Conservation (phyloP, 2,113 vertebrate genomes). For the Symphodus melops region DNA sequence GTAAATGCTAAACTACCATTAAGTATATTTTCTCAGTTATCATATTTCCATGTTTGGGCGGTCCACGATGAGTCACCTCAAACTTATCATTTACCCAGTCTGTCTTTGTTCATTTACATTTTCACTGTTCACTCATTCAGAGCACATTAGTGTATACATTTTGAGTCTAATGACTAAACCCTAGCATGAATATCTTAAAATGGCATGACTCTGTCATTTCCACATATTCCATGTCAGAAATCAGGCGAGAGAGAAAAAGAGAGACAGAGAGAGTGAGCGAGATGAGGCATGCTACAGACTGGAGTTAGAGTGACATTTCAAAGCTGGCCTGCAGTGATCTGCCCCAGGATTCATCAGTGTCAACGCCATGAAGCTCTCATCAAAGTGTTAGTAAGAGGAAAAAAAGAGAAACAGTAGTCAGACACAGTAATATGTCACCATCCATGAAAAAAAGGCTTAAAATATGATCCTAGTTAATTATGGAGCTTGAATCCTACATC, state of each 20-base stretch:
- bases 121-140: neutral
- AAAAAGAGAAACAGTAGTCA: slow-evolving; percentile 63
- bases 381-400: slow-evolving; percentile 47
- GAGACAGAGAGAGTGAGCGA: neutral
- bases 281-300: slow-evolving; percentile 62
- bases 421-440: slow-evolving; percentile 52
- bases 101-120: slow-evolving; percentile 27
- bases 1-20: no score
- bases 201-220: slow-evolving; percentile 59
- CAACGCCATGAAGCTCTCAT: slow-evolving; percentile 65
- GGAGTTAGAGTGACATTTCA: slow-evolving; percentile 78
- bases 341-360: slow-evolving; percentile 77
- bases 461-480: slow-evolving; percentile 18
- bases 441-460: slow-evolving; percentile 26
- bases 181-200: slow-evolving; percentile 35
- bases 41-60: neutral
- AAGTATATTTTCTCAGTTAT: neutral
- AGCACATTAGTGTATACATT: neutral
- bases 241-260: neutral
- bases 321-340: slow-evolving; percentile 72
- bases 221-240: slow-evolving; percentile 44
- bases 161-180: slow-evolving; percentile 26
- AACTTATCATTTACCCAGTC: neutral
- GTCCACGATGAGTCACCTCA: slow-evolving; percentile 11
- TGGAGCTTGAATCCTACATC: neutral